phyloP scores from a whole-genome alignment of 2,113 vertebrate species.

The Cynoglossus semilaevis region DNA sequence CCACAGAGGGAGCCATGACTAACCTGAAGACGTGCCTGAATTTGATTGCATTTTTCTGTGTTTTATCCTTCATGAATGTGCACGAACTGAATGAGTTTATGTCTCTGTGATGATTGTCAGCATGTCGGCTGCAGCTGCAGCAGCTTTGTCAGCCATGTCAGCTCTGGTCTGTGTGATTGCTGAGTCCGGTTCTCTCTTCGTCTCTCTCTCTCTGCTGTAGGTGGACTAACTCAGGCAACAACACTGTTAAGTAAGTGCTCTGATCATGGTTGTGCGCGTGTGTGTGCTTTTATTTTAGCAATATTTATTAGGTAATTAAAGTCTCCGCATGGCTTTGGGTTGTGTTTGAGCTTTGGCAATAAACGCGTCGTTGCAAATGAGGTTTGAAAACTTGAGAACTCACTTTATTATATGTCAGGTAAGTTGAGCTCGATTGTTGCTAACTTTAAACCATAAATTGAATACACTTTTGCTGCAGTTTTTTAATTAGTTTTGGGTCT shows the following conservation, averaged over 20 bases:
- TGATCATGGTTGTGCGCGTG: slow-evolving; percentile 32
- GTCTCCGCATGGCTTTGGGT: slow-evolving; percentile 56
- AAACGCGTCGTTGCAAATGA: slow-evolving; percentile 19
- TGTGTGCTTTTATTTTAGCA: slow-evolving; percentile 1
- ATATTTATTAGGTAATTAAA: too few species aligned
- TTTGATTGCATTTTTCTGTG: not conserved
- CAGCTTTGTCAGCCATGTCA: slow-evolving; percentile 31
- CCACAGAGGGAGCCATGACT: slow-evolving; percentile 7
- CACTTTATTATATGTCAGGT: not conserved
- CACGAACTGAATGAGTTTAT: slow-evolving; percentile 25
- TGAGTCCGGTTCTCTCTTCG: slow-evolving; percentile 59
- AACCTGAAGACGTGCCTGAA: slow-evolving; percentile 5
- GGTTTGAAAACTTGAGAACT: too few species aligned
- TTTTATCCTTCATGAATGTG: too few species aligned
- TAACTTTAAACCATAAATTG: too few species aligned
- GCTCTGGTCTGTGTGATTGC: slow-evolving; percentile 36
- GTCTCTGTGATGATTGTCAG: slow-evolving; percentile 19
- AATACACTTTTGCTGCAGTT: too few species aligned
- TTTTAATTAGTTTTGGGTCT: too few species aligned
- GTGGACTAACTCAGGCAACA: slow-evolving; percentile 86
- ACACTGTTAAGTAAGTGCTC: slow-evolving; percentile 84
- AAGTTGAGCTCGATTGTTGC: too few species aligned
- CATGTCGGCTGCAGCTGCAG: slow-evolving; percentile 48
- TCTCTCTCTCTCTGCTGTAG: slow-evolving; percentile 68
- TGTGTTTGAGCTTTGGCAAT: slow-evolving; percentile 22